Evolutionary conservation across 2,888 invertebrate species (phyloP).

Genomic region (Amphipyra berbera): DNA sequence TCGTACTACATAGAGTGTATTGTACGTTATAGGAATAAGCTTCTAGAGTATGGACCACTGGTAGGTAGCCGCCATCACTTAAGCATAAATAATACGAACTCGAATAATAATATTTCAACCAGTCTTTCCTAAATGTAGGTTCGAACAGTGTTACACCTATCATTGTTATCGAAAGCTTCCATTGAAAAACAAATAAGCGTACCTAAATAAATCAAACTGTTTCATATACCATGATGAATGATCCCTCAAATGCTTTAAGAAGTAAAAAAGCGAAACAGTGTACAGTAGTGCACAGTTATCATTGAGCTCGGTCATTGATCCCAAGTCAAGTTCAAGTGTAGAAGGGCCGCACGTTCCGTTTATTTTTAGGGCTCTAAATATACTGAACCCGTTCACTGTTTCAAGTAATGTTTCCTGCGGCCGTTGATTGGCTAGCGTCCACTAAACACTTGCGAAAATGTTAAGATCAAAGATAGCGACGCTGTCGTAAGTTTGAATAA

Average conservation of each 20-base stretch:
- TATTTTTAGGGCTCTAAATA: slow-evolving; percentile 87
- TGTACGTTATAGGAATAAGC: background rate
- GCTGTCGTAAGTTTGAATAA: slow-evolving; percentile 61
- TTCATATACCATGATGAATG: slow-evolving; percentile 45
- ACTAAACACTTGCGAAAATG: slow-evolving; percentile 67
- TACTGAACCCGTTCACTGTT: slow-evolving; percentile 69
- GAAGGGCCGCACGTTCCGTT: slow-evolving; percentile 74
- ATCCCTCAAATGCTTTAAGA: slow-evolving; percentile 46
- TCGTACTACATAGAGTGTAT: background rate
- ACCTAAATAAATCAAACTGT: slow-evolving; percentile 44
- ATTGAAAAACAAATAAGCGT: slow-evolving; percentile 21
- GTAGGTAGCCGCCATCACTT: slow-evolving; percentile 28
- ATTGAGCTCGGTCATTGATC: slow-evolving; percentile 77
- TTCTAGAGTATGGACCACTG: slow-evolving; percentile 10
- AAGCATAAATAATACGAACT: slow-evolving; percentile 21
- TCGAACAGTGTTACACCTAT: slow-evolving; percentile 1
- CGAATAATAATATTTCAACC: slow-evolving; percentile 31
- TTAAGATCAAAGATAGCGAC: slow-evolving; percentile 60
- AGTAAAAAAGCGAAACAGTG: slow-evolving; percentile 47
- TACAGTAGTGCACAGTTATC: slow-evolving; percentile 72
- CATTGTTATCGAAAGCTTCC: slow-evolving; percentile 9
- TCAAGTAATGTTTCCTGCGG: slow-evolving; percentile 72
- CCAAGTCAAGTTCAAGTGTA: slow-evolving; percentile 86
- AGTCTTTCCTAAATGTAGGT: slow-evolving; percentile 14
- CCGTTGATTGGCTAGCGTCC: slow-evolving; percentile 61